These are phyloP conservation scores for Phalacrocorax aristotelis DNA, from an alignment of 2,113 vertebrate genomes.

Conservation along the genomic window DNA sequence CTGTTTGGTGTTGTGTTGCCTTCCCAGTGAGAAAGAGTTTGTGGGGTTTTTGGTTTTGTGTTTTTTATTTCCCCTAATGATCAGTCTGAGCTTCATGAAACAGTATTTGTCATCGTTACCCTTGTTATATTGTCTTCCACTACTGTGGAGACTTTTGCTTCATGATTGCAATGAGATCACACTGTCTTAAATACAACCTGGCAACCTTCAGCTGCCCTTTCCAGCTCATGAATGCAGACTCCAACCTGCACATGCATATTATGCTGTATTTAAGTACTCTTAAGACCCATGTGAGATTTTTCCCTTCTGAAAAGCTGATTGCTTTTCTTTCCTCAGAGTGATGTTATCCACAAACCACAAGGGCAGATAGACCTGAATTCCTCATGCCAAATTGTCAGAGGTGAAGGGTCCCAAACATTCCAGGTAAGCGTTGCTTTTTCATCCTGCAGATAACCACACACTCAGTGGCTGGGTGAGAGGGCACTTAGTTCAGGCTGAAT, in stretches of 20 bases:
- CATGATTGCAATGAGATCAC: background rate
- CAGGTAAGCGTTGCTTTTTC: slow-evolving; percentile 71
- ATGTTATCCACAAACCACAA: slow-evolving; percentile 87
- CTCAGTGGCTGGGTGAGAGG: background rate
- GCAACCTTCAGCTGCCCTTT: background rate
- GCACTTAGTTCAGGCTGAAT: background rate
- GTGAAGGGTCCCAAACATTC: slow-evolving; percentile 87
- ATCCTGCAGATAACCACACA: background rate
- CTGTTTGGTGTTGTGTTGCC: background rate
- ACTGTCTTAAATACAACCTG: background rate
- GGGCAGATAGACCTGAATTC: slow-evolving; percentile 88
- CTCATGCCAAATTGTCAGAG: slow-evolving; percentile 82
- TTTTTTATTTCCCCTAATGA: background rate
- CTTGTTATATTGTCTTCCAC: background rate
- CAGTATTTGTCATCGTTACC: background rate
- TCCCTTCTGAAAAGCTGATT: background rate
- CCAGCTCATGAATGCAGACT: background rate
- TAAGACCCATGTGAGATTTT: background rate
- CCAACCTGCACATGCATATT: background rate
- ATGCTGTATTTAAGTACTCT: background rate
- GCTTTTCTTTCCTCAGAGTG: slow-evolving; percentile 75
- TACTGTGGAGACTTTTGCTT: background rate
- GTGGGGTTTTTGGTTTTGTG: background rate
- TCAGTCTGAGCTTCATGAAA: background rate
- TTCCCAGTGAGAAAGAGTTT: background rate